phyloP scores from a whole-genome alignment of 2,888 invertebrate genomes.

The Eulithis prunata region DNA sequence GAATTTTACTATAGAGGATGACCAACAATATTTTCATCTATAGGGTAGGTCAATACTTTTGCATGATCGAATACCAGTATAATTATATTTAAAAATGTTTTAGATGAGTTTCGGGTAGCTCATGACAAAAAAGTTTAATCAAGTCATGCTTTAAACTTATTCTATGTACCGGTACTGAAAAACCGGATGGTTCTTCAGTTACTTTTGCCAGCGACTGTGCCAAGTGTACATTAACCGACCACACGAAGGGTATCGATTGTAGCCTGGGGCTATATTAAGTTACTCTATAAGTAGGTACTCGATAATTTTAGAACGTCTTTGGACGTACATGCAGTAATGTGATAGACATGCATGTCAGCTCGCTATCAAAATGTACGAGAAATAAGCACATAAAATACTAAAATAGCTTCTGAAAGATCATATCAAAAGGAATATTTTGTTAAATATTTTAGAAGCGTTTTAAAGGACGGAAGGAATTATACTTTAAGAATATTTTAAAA shows the following conservation, averaged over 20 bases:
- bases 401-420: not conserved
- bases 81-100: too few relatives aligned
- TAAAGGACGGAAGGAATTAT: conserved; percentile 5
- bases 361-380: conserved; percentile 7
- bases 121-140: too few relatives aligned
- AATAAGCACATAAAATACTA: not conserved
- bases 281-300: conserved; percentile 63
- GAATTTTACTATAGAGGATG: not conserved
- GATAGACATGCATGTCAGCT: conserved; percentile 22
- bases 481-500: conserved; percentile 2
- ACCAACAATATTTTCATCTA: not conserved
- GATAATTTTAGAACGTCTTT: conserved; percentile 66
- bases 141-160: too few relatives aligned
- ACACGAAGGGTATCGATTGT: conserved; percentile 52
- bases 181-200: conserved; percentile 27
- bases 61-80: too few relatives aligned
- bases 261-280: conserved; percentile 65
- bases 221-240: conserved; percentile 28
- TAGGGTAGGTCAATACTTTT: too few relatives aligned
- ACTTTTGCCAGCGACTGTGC: conserved; percentile 33
- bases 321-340: conserved; percentile 36
- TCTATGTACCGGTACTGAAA: too few relatives aligned
- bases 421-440: not conserved
- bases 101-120: too few relatives aligned
- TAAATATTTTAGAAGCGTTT: not conserved